Conservation (phyloP, 2,888 invertebrate genomes). For the Ypsolopha scabrella region DNA sequence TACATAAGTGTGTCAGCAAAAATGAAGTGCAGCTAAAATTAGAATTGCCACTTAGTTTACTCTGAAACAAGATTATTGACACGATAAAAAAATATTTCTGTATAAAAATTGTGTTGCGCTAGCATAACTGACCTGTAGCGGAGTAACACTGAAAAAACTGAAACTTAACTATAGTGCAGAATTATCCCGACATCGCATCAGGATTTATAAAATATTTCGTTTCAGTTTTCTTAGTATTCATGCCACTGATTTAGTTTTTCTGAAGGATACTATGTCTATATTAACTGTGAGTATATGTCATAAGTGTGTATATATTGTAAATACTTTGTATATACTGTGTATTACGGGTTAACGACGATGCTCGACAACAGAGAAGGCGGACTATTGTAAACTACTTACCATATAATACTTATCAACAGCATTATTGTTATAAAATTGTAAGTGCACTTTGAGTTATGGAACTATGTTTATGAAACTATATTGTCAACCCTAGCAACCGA, state of each 20-base stretch:
- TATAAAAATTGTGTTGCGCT: constrained; percentile 64
- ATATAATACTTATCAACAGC: constrained; percentile 49
- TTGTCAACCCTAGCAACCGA: constrained; percentile 24
- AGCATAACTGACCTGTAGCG: constrained; percentile 45
- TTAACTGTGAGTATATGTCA: constrained; percentile 57
- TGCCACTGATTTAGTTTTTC: constrained; percentile 36
- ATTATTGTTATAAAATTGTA: constrained; percentile 37
- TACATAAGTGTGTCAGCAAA: constrained; percentile 69
- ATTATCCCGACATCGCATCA: too few species aligned
- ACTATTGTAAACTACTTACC: constrained; percentile 37
- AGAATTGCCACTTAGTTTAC: constrained; percentile 66
- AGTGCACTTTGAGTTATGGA: constrained; percentile 68
- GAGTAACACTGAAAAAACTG: constrained; percentile 30
- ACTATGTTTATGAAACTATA: constrained; percentile 41
- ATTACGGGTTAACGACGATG: constrained; percentile 43
- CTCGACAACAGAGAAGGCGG: constrained; percentile 37
- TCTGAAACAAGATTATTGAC: constrained; percentile 52
- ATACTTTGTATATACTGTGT: constrained; percentile 61
- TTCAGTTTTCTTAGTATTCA: not conserved
- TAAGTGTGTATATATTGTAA: constrained; percentile 60
- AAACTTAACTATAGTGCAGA: not conserved
- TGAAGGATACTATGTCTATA: constrained; percentile 58
- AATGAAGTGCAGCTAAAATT: constrained; percentile 66
- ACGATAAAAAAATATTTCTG: constrained; percentile 68
- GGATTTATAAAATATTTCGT: not conserved